Conservation (phyloP, 2,888 invertebrate species). For the Cephus runcator region DNA sequence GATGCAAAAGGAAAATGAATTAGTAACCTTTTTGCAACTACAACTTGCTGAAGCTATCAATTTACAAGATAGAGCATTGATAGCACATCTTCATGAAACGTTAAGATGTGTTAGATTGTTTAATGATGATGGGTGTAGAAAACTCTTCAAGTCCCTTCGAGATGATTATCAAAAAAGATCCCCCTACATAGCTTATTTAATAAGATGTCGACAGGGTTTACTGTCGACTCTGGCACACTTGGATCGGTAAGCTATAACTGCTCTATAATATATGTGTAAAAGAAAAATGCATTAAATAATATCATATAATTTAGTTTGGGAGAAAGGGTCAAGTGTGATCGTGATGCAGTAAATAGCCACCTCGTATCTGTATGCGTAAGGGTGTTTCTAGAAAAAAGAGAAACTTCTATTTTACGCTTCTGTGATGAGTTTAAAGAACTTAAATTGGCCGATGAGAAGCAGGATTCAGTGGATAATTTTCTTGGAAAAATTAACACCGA, state of each 20-base stretch:
- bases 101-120: conserved; percentile 81
- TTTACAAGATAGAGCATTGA: conserved; percentile 79
- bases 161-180: conserved; percentile 82
- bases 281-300: not conserved
- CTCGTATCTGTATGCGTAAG: conserved; percentile 81
- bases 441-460: conserved; percentile 89
- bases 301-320: conserved; percentile 62
- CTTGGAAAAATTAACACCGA: conserved; percentile 77
- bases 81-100: conserved; percentile 86
- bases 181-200: conserved; percentile 85
- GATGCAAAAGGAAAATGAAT: conserved; percentile 64
- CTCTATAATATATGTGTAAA: not conserved
- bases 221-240: conserved; percentile 80
- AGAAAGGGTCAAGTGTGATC: conserved; percentile 75
- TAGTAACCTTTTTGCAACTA: conserved; percentile 77
- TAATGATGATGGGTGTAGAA: conserved; percentile 77
- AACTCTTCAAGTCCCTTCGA: conserved; percentile 78
- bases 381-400: conserved; percentile 83
- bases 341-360: conserved; percentile 78
- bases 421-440: conserved; percentile 83
- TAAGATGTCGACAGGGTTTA: conserved; percentile 82
- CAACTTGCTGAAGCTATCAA: conserved; percentile 87
- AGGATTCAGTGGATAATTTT: conserved; percentile 86
- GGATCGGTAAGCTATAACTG: conserved; percentile 68
- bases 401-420: conserved; percentile 78